These are phyloP conservation scores for Kryphioiulus occultus DNA, from an alignment of 2,888 invertebrate genomes.

Conservation along the genomic window DNA sequence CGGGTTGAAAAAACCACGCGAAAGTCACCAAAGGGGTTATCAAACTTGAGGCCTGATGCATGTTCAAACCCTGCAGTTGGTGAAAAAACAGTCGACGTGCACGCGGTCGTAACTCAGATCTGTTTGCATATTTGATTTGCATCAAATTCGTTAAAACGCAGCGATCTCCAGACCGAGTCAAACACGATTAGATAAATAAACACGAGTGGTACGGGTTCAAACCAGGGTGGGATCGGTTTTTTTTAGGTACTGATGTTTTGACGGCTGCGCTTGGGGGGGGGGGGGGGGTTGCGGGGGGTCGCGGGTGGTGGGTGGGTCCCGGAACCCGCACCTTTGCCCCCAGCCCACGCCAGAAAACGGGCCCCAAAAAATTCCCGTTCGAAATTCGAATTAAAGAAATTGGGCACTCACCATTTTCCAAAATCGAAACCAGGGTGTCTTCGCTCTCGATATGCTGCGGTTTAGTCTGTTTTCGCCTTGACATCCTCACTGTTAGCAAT, in stretches of 20 bases:
- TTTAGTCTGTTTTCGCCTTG: slow-evolving; percentile 49
- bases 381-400: too few species aligned
- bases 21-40: slow-evolving; percentile 34
- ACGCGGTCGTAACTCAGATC: slow-evolving; percentile 28
- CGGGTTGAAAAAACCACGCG: neutral
- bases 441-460: slow-evolving; percentile 50
- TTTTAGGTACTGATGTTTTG: neutral
- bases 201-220: neutral
- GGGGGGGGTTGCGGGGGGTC: neutral
- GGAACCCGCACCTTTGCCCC: slow-evolving; percentile 10
- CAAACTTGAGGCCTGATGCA: neutral
- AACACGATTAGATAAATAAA: slow-evolving; percentile 45
- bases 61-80: neutral
- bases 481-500: slow-evolving; percentile 48
- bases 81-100: neutral
- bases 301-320: neutral
- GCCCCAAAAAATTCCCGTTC: neutral
- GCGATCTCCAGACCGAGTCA: neutral
- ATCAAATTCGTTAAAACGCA: slow-evolving; percentile 45
- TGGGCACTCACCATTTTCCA: slow-evolving; percentile 48
- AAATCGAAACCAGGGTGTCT: slow-evolving; percentile 46
- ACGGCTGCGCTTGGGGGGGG: neutral
- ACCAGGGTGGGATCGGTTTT: neutral
- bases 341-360: neutral
- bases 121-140: slow-evolving; percentile 48